phyloP scores from a whole-genome alignment of 2,888 invertebrate species.

The Imbricaverruca yamaguchii region DNA sequence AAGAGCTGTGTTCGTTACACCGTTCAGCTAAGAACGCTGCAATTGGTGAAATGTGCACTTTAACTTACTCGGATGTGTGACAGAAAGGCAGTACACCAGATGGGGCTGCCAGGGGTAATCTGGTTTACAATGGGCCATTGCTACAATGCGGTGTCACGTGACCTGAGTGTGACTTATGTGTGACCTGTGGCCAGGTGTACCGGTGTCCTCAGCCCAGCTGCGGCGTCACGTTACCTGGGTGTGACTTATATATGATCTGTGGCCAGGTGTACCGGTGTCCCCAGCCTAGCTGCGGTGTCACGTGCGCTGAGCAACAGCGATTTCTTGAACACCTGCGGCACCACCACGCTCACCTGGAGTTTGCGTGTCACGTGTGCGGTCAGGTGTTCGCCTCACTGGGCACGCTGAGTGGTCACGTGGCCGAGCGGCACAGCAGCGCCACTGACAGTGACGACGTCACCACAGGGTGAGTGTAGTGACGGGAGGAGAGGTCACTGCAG shows the following conservation, averaged over 20 bases:
- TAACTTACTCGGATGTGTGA: no score
- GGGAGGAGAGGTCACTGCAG: neutral
- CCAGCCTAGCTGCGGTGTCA: conserved; percentile 53
- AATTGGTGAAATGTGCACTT: no score
- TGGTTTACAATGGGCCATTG: no score
- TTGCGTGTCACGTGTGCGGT: conserved; percentile 56
- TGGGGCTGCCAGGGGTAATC: no score
- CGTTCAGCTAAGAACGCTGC: no score
- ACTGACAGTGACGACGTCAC: conserved; percentile 43
- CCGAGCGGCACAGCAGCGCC: conserved; percentile 42
- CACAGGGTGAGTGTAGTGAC: conserved; percentile 29
- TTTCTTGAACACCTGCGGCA: conserved; percentile 50
- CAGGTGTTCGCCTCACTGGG: conserved; percentile 51
- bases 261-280: conserved; percentile 55
- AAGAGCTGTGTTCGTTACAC: no score
- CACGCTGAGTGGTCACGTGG: conserved; percentile 56
- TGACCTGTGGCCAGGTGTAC: conserved; percentile 43
- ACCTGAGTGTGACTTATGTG: conserved; percentile 41
- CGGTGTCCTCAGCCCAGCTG: conserved; percentile 60
- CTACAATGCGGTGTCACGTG: conserved; percentile 51
- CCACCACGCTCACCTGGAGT: conserved; percentile 49
- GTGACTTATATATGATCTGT: neutral
- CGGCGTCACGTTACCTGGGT: conserved; percentile 51
- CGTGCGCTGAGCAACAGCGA: conserved; percentile 53
- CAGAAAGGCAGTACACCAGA: no score